Base-by-base conservation (phyloP, 2,113 vertebrate genomes). In the Urocitellus parryii region DNA sequence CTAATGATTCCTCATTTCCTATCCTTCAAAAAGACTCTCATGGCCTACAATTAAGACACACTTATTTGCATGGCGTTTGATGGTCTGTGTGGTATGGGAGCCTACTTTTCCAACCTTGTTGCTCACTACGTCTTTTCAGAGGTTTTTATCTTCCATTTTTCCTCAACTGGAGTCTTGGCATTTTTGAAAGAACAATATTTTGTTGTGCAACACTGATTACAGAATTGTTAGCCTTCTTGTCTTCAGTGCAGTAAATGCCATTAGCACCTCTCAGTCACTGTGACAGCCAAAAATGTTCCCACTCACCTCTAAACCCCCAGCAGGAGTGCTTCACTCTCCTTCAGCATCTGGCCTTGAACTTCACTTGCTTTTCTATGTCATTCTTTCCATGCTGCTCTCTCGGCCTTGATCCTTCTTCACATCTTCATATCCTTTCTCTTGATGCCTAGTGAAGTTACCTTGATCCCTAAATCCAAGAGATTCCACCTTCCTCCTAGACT, bases 401-500 rank as follows among this genome's bases (percentile, higher is more conserved):
- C 56, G 29, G 22, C 12, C 20, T 80, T 67, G 0, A 27, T 6
- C 39, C 29, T 80, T 14, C 12, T 5, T 39, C 13, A 13, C 56
- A 3, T 70, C 67, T 82, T 79, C 32, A 48, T 77, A 45, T 6
- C 53, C 24, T 82, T 68, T 68, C 8, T 42, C 24, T 85, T 4
- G 51, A 68, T 8, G 37, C 2, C n/a, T 87, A 88, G 74, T 81
- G 72, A 94, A 58, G 27, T 92, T 77, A 74, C 24, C 85, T 93
- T 84, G 39, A 88, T 80, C 53, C 12, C 27, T 91, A 29, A 1
- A 82, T 93, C 86, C 76, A 91, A 87, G 65, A 63, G 8, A 81
- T 93, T 93, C 90, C 79, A 68, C 45, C 78, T 94, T 76, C 37
- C 56, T 72, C 32, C 7, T 76, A 27, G 70, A 91, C 6, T 58